Base-by-base conservation (phyloP, 2,113 vertebrate genomes). In the Myrmecophaga tridactyla region DNA sequence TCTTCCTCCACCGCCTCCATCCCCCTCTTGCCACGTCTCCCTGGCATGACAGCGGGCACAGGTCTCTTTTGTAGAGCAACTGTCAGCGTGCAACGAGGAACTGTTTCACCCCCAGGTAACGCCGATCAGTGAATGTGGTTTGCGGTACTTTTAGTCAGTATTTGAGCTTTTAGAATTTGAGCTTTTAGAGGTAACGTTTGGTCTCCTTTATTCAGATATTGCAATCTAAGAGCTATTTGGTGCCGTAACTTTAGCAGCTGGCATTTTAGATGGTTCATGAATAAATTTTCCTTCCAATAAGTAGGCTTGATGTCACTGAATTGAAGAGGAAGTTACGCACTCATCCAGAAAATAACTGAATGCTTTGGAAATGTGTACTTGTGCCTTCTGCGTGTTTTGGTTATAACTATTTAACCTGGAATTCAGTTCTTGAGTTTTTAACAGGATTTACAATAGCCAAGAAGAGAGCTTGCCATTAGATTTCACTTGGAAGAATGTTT, bases 211-310 rank as follows among this genome's bases (percentile, higher is more conserved):
- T 48, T 87, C 48, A 69, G 60, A 89, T 81, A 34, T 43, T 86
- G 48, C 53, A 20, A 15, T 62, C 27, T 6, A 72, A 0, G n/a
- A n/a, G 46, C 70, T 39, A 1, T 41, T 36, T 51, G 36, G 75
- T 75, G 83, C 63, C 87, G 0, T 90, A 70, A 65, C 58, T 34
- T 84, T 1, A 72, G 75, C 67, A 91, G 0, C 17, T 36, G 56
- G 67, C 29, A 1, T 48, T 62, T 87, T 39, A 72, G 20, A 75
- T 43, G n/a, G 69, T 86, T 43, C 21, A 5, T 39, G 87, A 81
- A 89, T 90, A 29, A 41, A 63, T 87, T 93, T 94, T 83, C 89
- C 56, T 95, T 56, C 48, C 92, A 77, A 39, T 89, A 17, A 73
- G 81, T 78, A 43, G 60, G 43, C 48, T 67, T 1, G 0, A 7